Conservation (phyloP, 1,140 invertebrate species). For the Anastrepha obliqua region DNA sequence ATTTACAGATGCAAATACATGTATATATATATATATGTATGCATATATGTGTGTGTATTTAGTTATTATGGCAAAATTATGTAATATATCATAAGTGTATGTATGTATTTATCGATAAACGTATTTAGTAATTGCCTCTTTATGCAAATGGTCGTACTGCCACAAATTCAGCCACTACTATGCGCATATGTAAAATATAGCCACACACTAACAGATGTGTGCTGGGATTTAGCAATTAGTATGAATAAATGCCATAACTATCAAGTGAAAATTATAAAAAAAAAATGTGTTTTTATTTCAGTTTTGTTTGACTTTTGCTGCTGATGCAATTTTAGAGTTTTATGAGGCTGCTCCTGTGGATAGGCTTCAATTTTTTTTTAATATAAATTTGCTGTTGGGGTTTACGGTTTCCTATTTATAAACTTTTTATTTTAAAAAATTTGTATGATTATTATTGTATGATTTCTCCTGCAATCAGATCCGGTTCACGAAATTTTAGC, state of each 20-base stretch:
- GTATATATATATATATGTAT: no score
- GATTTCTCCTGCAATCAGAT: no score
- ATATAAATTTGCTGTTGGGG: no score
- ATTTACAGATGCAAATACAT: neutral
- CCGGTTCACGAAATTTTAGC: no score
- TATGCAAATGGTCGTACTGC: neutral
- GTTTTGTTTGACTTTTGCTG: neutral
- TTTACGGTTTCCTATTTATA: no score
- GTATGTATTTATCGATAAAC: slow-evolving; percentile 26
- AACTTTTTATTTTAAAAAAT: no score
- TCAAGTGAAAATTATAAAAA: slow-evolving; percentile 27
- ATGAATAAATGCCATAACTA: slow-evolving; percentile 52
- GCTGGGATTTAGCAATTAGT: slow-evolving; percentile 30
- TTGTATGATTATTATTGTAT: no score
- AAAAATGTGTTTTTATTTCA: slow-evolving; percentile 16
- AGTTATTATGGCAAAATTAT: neutral
- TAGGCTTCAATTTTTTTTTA: neutral
- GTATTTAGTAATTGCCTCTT: slow-evolving; percentile 26
- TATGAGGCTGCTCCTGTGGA: neutral
- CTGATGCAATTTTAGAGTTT: neutral
- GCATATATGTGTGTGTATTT: neutral
- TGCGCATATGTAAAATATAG: neutral
- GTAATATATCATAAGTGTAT: neutral
- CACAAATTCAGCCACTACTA: neutral
- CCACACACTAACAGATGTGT: neutral